A percentile compares a stretch with the other conserved stretches of the same genome.
phyloP scores from a whole-genome alignment of 2,797 vertebrate species.

The Agapornis canus region DNA sequence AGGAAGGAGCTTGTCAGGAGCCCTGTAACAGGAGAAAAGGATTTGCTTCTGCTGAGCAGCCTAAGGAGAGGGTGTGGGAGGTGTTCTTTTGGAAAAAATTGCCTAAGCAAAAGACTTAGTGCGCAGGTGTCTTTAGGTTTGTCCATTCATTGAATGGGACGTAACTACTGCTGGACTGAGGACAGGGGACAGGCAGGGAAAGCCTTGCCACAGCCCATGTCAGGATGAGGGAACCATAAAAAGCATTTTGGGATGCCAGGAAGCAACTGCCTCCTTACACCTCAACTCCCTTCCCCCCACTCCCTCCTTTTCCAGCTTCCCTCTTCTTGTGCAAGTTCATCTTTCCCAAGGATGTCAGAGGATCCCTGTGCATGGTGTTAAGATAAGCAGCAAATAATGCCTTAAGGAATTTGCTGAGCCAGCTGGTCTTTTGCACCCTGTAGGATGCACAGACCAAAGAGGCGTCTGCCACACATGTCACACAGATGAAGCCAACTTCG shows the following conservation, averaged over 20 bases:
- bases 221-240: background rate
- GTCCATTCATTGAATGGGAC: rapidly evolving
- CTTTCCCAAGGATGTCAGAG: conserved; percentile 42
- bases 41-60: background rate
- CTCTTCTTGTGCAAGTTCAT: background rate
- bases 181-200: background rate
- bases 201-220: background rate
- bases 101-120: background rate
- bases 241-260: background rate
- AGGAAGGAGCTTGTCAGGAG: background rate
- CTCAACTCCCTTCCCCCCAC: background rate
- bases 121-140: background rate
- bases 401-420: conserved; percentile 66
- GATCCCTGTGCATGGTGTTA: background rate
- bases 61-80: background rate
- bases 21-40: background rate
- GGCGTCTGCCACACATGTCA: conserved; percentile 68
- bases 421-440: conserved; percentile 65
- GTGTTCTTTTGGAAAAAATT: background rate
- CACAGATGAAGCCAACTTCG: conserved; percentile 69
- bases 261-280: background rate
- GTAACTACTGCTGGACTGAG: background rate
- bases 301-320: background rate
- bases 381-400: conserved; percentile 55
- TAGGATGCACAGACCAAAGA: conserved; percentile 63